Base-by-base conservation (phyloP, 2,888 invertebrate genomes). In the Patella pellucida region DNA sequence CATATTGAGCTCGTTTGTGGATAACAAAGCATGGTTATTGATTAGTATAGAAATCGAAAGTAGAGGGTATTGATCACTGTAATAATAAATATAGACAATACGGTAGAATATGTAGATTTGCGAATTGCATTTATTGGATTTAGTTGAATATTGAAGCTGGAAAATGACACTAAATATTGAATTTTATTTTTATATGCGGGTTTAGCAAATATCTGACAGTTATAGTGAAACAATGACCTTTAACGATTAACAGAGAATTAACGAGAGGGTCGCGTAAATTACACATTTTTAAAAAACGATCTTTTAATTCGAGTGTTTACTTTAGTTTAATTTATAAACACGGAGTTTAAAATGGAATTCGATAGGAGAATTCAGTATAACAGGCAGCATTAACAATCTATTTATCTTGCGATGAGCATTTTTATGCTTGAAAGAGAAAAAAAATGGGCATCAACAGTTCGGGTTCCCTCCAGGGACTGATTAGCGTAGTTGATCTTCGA, bases 331-430 rank as follows among this genome's bases (percentile, higher is more conserved):
- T 62, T 23, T 62, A 62, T 62, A 62, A 62, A 62, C 7, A 62
- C 9, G 62, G 62, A 62, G 62, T 62, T 62, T 3, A 23, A 23
- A 62, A 62, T 62, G 62, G 23, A 62, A 12, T 62, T 62, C 23
- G 19, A 62, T 62, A 14, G 62, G 23, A 19, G 7, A 62, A 23
- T 62, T 62, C 62, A 62, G 23, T 62, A 41, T 41, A 62, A 62
- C 62, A 62, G 23, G 62, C 62, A 23, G 62, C 62, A 62, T 62
- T 62, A 62, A 62, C 19, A 62, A 62, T 62, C 62, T 62, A 62
- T 62, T 62, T 62, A 23, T 62, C 62, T 62, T 62, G 19, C 23
- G 62, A 23, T 62, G 19, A 23, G 23, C 14, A 23, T 62, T 23
- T 62, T 14, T 62, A 62, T 62, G 23, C 41, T 41, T 41, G 41